Evolutionary conservation across 2,797 vertebrate species (phyloP).

Genomic region (Petrocephalus sullivani): DNA sequence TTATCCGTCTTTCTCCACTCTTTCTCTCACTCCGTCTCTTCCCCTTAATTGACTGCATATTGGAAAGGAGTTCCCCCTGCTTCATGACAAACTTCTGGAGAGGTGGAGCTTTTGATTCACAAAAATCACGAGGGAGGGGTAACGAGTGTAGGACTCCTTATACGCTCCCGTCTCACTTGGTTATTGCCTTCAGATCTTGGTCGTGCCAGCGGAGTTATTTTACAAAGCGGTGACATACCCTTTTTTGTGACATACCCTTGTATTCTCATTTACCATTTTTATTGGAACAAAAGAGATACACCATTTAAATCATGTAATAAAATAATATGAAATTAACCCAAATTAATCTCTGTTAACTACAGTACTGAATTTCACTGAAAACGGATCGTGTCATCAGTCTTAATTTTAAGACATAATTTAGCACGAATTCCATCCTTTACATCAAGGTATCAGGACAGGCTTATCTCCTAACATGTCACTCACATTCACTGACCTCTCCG

Average conservation of each 20-base stretch:
- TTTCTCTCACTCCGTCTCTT: slow-evolving; percentile 41
- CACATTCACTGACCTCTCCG: background rate
- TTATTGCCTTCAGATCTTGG: background rate
- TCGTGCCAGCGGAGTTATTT: background rate
- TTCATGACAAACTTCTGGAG: slow-evolving; percentile 45
- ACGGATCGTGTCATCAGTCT: background rate
- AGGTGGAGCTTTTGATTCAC: slow-evolving; percentile 64
- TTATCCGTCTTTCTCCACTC: slow-evolving; percentile 25
- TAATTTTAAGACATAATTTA: background rate
- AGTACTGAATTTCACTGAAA: background rate
- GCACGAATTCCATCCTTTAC: background rate
- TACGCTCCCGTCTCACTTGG: background rate
- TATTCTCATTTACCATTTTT: background rate
- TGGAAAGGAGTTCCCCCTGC: slow-evolving; percentile 48
- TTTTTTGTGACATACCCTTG: background rate
- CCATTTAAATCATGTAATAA: background rate
- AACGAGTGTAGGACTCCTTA: background rate
- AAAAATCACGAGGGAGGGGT: slow-evolving; percentile 21
- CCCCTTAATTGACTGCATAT: slow-evolving; percentile 46
- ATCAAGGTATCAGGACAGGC: background rate
- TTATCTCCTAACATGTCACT: background rate
- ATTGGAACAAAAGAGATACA: background rate
- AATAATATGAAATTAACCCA: background rate
- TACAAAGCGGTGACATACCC: background rate
- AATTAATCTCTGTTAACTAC: background rate